Base-by-base conservation (phyloP, 64 coral and sea anemone genomes). In the Actinia tenebrosa region DNA sequence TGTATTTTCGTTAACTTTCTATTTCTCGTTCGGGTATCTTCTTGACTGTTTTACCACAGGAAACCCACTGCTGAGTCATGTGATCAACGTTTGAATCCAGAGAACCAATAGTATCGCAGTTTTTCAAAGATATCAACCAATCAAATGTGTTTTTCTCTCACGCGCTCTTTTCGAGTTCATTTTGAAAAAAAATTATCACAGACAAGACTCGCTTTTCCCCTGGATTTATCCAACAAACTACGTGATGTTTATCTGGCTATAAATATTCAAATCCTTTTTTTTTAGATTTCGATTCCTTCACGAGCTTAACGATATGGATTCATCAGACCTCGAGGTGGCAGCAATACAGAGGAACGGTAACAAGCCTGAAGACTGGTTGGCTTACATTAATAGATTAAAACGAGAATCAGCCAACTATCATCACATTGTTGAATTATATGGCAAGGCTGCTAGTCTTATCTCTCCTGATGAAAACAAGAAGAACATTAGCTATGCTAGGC, bases 281-380 rank as follows among this genome's bases (percentile, higher is more conserved):
- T 75, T 75, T 20, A 23, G n/a, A 66, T 20, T n/a, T 66, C 26
- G 69, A 10, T 16, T 13, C 3, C 11, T 75, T 42, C 25, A 2
- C 10, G 13, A 75, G 7, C 11, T 75, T 75, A 26, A 30, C 69
- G n/a, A 69, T 11, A 75, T 75, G 69, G 69, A 75, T 26, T 42
- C 69, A 11, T 42, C 26, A 42, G 5, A 2, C 25, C 10, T 30
- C 11, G 69, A 75, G 8, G 7, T 91, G 23, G 7, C 53, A 14
- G 72, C 78, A 18, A 92, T 95, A 20, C 42, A 89, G 66, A 63
- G 87, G 18, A 90, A 93, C 60, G 88, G 91, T 9, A 90, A 89
- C 71, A 84, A 78, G 3, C 91, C 94, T 30, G 91, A 96, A 68
- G 94, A 93, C 8, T 96, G 94, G 94, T 54, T 96, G 52, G 86